These are phyloP conservation scores for Scaptomyza flava DNA, from an alignment of 2,888 invertebrate species.

Conservation along the genomic window DNA sequence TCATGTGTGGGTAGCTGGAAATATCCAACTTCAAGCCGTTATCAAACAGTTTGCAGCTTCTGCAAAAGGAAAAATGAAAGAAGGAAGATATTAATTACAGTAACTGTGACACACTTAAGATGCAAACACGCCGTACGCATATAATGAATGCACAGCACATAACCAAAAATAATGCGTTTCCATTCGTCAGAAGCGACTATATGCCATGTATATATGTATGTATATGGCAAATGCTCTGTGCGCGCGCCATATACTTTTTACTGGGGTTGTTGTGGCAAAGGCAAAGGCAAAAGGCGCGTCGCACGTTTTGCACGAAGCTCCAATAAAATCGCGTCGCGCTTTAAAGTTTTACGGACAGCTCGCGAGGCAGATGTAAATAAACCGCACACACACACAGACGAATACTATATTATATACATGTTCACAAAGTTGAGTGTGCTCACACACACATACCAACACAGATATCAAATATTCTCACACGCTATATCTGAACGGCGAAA, in stretches of 20 bases:
- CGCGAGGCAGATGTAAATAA: slow-evolving; percentile 73
- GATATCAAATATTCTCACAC: slow-evolving; percentile 54
- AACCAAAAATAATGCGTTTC: slow-evolving; percentile 64
- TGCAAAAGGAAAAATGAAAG: slow-evolving; percentile 51
- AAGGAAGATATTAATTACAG: slow-evolving; percentile 53
- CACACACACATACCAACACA: slow-evolving; percentile 34
- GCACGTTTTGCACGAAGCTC: slow-evolving; percentile 67
- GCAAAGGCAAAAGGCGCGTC: slow-evolving; percentile 20
- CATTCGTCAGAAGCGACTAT: slow-evolving; percentile 74
- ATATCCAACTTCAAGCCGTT: slow-evolving; percentile 84
- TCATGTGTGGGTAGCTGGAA: slow-evolving; percentile 84
- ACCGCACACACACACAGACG: slow-evolving; percentile 38
- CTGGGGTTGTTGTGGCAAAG: slow-evolving; percentile 61
- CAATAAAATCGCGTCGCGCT: slow-evolving; percentile 81
- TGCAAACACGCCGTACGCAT: slow-evolving; percentile 33
- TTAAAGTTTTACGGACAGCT: slow-evolving; percentile 75
- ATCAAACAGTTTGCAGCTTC: slow-evolving; percentile 82
- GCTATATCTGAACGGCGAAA: slow-evolving; percentile 56
- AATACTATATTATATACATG: slow-evolving; percentile 21
- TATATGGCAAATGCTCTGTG: slow-evolving; percentile 55
- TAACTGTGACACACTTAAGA: slow-evolving; percentile 59
- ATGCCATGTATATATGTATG: slow-evolving; percentile 36
- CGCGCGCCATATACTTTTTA: slow-evolving; percentile 69
- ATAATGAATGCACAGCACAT: slow-evolving; percentile 58
- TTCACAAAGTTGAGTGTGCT: slow-evolving; percentile 10